Evolutionary conservation across 2,797 vertebrate genomes (phyloP).

Genomic region (Nannoperca obscura): DNA sequence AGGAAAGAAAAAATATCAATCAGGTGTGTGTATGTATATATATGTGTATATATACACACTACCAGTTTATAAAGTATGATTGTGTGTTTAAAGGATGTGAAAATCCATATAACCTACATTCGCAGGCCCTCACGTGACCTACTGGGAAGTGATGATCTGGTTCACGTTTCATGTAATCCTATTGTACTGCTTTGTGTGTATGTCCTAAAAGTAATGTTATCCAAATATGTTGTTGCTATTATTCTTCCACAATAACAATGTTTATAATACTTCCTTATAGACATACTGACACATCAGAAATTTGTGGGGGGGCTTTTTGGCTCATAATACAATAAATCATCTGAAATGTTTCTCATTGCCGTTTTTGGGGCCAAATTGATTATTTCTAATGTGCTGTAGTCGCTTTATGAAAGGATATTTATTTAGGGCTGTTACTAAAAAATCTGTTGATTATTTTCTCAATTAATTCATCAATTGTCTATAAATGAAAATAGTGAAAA

Average conservation of each 20-base stretch:
- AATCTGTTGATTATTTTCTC: background rate
- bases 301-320: slow-evolving; percentile 53
- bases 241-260: slow-evolving; percentile 75
- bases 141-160: slow-evolving; percentile 55
- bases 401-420: background rate
- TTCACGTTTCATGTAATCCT: slow-evolving; percentile 75
- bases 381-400: slow-evolving; percentile 5
- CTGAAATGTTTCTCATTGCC: slow-evolving; percentile 44
- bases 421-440: background rate
- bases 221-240: slow-evolving; percentile 78
- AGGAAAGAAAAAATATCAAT: slow-evolving; percentile 71
- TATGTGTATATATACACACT: slow-evolving; percentile 70
- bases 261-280: slow-evolving; percentile 76
- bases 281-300: slow-evolving; percentile 73
- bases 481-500: background rate
- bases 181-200: slow-evolving; percentile 78
- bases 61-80: slow-evolving; percentile 73
- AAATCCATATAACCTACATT: slow-evolving; percentile 66
- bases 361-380: background rate
- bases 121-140: slow-evolving; percentile 56
- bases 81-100: slow-evolving; percentile 68
- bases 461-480: background rate
- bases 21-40: slow-evolving; percentile 71
- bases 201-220: slow-evolving; percentile 77
- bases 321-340: slow-evolving; percentile 79